These are phyloP conservation scores for Lasaia peninsularis DNA, from an alignment of 1,140 invertebrate species.

Conservation along the genomic window DNA sequence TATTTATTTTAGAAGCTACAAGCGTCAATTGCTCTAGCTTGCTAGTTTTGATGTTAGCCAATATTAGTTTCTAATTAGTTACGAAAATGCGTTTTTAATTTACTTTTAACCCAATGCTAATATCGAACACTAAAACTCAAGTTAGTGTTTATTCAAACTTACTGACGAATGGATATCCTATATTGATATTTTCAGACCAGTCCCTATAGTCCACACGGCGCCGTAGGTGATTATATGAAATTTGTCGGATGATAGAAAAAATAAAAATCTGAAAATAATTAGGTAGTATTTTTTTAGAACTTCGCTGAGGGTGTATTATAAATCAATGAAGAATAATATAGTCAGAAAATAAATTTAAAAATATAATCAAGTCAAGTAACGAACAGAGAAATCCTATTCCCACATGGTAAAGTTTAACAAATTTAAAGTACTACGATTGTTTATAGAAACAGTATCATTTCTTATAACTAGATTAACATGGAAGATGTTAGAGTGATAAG, in stretches of 20 bases:
- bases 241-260: slow-evolving; percentile 73
- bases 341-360: slow-evolving; percentile 62
- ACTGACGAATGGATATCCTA: slow-evolving; percentile 48
- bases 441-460: slow-evolving; percentile 62
- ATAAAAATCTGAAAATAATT: slow-evolving; percentile 77
- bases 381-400: slow-evolving; percentile 54
- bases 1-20: slow-evolving; percentile 48
- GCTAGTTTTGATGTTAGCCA: slow-evolving; percentile 34
- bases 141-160: slow-evolving; percentile 54
- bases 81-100: slow-evolving; percentile 23
- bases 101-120: slow-evolving; percentile 55
- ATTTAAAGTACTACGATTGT: slow-evolving; percentile 53
- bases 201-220: slow-evolving; percentile 58
- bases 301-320: slow-evolving; percentile 64
- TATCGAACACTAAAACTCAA: slow-evolving; percentile 57
- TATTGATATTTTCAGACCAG: slow-evolving; percentile 52
- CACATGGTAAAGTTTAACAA: slow-evolving; percentile 67
- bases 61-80: not conserved
- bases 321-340: slow-evolving; percentile 61
- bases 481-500: slow-evolving; percentile 64
- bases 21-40: slow-evolving; percentile 57
- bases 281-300: slow-evolving; percentile 72
- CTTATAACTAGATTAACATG: slow-evolving; percentile 69
- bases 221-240: slow-evolving; percentile 58
- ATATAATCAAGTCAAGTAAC: slow-evolving; percentile 58